These are phyloP conservation scores for Hydrolagus colliei DNA, from an alignment of 2,797 vertebrate genomes.

Conservation along the genomic window DNA sequence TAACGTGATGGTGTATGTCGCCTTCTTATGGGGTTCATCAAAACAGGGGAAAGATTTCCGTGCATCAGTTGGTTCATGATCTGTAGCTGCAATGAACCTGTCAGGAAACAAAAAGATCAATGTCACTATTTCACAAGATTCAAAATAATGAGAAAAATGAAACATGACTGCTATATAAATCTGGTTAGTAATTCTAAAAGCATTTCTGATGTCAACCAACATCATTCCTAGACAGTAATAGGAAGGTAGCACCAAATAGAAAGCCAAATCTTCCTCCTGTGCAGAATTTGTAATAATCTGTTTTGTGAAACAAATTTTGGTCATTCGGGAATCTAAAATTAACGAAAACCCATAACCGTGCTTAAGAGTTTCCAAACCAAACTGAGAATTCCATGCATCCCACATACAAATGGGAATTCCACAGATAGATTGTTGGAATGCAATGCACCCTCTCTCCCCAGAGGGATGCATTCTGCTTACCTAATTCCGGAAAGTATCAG, in stretches of 20 bases:
- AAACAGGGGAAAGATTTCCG: constrained; percentile 95
- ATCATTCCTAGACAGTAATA: neutral
- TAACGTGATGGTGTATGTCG: constrained; percentile 80
- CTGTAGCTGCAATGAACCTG: constrained; percentile 91
- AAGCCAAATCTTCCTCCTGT: neutral
- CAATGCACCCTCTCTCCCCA: too few species aligned
- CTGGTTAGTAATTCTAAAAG: neutral
- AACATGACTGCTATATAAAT: neutral
- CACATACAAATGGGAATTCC: too few species aligned
- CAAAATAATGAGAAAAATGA: neutral
- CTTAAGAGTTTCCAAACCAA: too few species aligned
- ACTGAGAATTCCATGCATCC: too few species aligned
- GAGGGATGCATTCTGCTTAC: too few species aligned
- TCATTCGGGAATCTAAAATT: too few species aligned
- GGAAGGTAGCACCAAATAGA: neutral
- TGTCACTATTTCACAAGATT: too few species aligned
- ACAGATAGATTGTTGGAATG: too few species aligned
- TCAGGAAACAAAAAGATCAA: neutral
- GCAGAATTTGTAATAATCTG: neutral
- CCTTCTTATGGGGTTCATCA: constrained; percentile 95
- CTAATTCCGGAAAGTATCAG: too few species aligned
- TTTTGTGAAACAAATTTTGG: too few species aligned
- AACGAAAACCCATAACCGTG: too few species aligned
- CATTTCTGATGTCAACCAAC: neutral
- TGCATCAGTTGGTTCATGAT: constrained; percentile 93